Conservation (phyloP, 2,113 vertebrate genomes). For the Hippocampus comes region DNA sequence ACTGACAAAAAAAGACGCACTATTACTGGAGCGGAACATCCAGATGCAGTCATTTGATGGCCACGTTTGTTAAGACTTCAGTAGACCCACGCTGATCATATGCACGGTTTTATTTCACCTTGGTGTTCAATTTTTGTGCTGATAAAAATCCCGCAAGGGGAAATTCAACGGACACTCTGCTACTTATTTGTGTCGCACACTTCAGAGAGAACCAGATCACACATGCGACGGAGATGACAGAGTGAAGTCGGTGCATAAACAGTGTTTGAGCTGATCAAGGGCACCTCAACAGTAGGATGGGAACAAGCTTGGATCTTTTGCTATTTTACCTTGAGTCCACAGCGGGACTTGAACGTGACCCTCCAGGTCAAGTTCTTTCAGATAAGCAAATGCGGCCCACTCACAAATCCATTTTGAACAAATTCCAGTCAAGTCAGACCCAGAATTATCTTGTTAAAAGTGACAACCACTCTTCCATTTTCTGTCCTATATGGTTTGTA, state of each 20-base stretch:
- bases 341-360: no score
- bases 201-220: not conserved
- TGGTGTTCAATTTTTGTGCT: not conserved
- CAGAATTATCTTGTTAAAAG: no score
- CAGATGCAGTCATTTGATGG: not conserved
- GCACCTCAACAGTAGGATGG: not conserved
- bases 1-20: conserved; percentile 31
- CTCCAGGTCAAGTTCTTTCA: no score
- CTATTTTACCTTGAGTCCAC: no score
- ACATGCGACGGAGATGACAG: not conserved
- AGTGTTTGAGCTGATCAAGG: not conserved
- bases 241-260: not conserved
- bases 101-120: not conserved
- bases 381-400: no score
- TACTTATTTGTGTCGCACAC: not conserved
- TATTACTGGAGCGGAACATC: not conserved
- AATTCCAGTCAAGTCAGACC: no score
- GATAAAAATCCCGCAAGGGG: not conserved
- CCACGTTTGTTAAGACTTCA: not conserved
- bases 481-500: no score
- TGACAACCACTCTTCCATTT: no score
- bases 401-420: no score
- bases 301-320: no score
- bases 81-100: not conserved
- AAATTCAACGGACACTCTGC: not conserved